Evolutionary conservation across 2,888 invertebrate species (phyloP).

Genomic region (Myopa tessellatipennis): DNA sequence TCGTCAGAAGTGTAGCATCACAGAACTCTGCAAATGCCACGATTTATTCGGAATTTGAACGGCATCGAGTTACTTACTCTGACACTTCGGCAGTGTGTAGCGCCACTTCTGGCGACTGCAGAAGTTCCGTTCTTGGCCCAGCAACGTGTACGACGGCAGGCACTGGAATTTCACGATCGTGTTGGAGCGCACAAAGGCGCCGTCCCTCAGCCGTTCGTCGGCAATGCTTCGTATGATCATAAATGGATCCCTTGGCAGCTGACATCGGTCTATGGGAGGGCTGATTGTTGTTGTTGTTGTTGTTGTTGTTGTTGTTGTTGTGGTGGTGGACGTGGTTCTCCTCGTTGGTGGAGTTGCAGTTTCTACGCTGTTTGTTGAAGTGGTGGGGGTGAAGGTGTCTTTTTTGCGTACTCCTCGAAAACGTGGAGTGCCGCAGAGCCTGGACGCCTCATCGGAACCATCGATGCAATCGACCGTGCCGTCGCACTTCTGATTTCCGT

Average conservation of each 20-base stretch:
- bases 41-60: background rate
- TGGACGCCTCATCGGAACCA: conserved; percentile 52
- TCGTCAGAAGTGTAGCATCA: conserved; percentile 20
- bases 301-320: background rate
- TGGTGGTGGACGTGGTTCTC: background rate
- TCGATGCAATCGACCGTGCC: conserved; percentile 50
- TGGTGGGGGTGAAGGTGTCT: background rate
- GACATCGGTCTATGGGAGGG: background rate
- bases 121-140: background rate
- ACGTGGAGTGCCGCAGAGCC: conserved; percentile 44
- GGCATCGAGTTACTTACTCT: conserved; percentile 5
- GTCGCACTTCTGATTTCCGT: conserved; percentile 46
- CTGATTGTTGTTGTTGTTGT: background rate
- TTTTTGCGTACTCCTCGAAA: background rate
- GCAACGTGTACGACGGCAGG: conserved; percentile 21
- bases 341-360: background rate
- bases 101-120: conserved; percentile 1
- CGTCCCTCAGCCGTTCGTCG: background rate
- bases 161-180: conserved; percentile 35
- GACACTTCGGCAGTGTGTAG: background rate
- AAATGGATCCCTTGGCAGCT: background rate
- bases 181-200: conserved; percentile 13
- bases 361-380: background rate
- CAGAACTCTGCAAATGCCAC: conserved; percentile 36
- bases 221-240: background rate